A percentile compares a stretch with the other conserved stretches of the same genome.
phyloP scores from a whole-genome alignment of 1,140 invertebrate species.

The Nasonia vitripennis region DNA sequence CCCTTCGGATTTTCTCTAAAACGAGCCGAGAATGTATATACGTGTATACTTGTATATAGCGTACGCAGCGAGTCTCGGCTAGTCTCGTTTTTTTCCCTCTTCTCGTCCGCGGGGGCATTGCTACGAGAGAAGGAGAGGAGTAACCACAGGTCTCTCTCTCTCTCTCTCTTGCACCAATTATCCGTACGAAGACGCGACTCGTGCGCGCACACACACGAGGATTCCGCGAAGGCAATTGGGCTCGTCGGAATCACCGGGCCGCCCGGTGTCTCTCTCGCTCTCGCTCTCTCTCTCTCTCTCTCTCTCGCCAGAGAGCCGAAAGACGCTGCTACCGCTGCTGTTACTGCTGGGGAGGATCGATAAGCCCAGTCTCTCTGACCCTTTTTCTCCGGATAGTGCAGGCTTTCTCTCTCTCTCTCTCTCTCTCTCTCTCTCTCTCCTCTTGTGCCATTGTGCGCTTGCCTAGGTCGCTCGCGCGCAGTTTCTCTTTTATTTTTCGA shows the following conservation, averaged over 20 bases:
- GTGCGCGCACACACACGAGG: constrained; percentile 6
- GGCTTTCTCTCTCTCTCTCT: not conserved
- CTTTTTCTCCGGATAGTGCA: not conserved
- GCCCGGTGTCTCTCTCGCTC: constrained; percentile 49
- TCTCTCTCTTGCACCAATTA: constrained; percentile 47
- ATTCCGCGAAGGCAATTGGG: constrained; percentile 47
- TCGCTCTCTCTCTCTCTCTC: constrained; percentile 47
- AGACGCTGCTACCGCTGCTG: not conserved
- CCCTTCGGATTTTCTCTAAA: constrained; percentile 47
- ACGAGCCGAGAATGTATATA: not conserved
- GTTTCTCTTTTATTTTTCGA: not conserved
- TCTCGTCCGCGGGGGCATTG: constrained; percentile 13
- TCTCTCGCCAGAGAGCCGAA: constrained; percentile 12
- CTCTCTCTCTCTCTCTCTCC: not conserved
- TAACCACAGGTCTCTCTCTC: constrained; percentile 47
- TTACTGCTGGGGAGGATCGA: not conserved
- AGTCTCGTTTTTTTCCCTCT: constrained; percentile 8
- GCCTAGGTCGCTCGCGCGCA: not conserved
- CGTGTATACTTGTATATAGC: not conserved
- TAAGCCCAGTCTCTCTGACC: not conserved
- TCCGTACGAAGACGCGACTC: constrained; percentile 48
- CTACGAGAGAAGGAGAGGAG: constrained; percentile 5
- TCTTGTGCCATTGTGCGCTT: not conserved
- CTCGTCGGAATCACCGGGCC: constrained; percentile 28
- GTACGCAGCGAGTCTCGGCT: not conserved